Conservation (phyloP, 2,797 vertebrate genomes). For the Monodelphis domestica region DNA sequence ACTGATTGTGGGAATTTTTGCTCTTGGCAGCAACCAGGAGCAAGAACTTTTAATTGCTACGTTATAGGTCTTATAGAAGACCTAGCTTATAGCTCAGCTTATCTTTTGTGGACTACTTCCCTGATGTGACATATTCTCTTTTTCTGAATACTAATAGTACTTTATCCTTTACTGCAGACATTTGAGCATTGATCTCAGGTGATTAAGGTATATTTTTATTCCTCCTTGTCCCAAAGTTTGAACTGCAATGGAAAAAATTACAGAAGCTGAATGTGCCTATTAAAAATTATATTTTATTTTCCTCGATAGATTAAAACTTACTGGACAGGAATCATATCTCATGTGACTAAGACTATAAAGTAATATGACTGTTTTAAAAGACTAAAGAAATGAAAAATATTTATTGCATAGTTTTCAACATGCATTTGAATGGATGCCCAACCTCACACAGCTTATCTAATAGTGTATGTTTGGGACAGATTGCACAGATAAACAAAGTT, state of each 20-base stretch:
- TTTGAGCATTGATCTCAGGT: neutral
- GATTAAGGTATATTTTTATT: neutral
- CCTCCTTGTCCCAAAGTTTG: neutral
- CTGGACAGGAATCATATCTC: neutral
- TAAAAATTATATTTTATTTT: neutral
- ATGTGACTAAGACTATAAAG: neutral
- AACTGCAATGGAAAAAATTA: neutral
- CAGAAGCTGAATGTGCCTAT: neutral
- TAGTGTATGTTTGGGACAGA: too few species aligned
- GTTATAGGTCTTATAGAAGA: neutral
- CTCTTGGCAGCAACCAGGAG: neutral
- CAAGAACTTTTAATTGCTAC: neutral
- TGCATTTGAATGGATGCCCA: too few species aligned
- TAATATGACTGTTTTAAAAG: neutral
- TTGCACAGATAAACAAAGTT: too few species aligned
- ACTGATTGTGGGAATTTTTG: neutral
- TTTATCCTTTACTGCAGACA: neutral
- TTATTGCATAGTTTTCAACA: too few species aligned
- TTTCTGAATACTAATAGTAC: neutral
- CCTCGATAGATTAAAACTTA: neutral
- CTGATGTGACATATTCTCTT: neutral
- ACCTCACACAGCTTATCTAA: too few species aligned
- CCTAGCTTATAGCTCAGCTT: neutral
- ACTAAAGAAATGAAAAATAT: neutral
- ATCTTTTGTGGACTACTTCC: neutral